Evolutionary conservation across 2,888 invertebrate species (phyloP), one percentile per base, ranked within the genome.

Genomic region (Julus scandinavius): DNA sequence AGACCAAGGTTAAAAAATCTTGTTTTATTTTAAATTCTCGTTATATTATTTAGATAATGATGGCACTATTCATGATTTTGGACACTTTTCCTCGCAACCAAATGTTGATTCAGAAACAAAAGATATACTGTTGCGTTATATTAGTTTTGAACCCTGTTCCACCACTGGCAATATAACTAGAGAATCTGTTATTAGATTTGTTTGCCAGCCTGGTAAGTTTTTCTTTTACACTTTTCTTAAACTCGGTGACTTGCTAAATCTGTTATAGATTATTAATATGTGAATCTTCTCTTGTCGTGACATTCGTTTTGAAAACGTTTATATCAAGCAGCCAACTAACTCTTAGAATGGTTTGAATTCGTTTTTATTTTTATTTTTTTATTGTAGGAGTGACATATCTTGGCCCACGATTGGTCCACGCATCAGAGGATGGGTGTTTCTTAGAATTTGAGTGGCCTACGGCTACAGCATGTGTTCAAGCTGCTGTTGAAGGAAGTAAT

Each of bases 401-500:
- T 45, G 45, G 85, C n/a, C 89, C 89, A n/a, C n/a, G 80, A 11
- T 54, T 88, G 17, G 86, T 88, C 11, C 86, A 40, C 38, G 80
- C 86, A 6, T 88, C 89, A 13, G 29, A n/a, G 13, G 88, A 88
- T 80, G 41, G 80, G 38, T 89, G 89, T 80, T n/a, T 40, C 15
- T 85, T 89, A n/a, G 88, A 86, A 20, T 80, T 89, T 72, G 89
- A 89, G 50, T 89, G 89, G 89, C 50, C 41, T 45, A 89, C 89
- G 2, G 54, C 88, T 17, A 86, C 89, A 7, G 89, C 88, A n/a
- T 89, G 89, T 54, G 80, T 54, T 38, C 86, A 88, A 54, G 45
- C 13, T 13, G 20, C 86, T 9, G 83, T 89, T 40, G 72, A 88
- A 29, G 90, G 90, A 17, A 86, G 83, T 9, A 88, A 90, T 83